Percentiles rank a stretch among this genome's conserved stretches.
phyloP scores from a whole-genome alignment of 2,888 invertebrate species.

The Pherbina coryleti region DNA sequence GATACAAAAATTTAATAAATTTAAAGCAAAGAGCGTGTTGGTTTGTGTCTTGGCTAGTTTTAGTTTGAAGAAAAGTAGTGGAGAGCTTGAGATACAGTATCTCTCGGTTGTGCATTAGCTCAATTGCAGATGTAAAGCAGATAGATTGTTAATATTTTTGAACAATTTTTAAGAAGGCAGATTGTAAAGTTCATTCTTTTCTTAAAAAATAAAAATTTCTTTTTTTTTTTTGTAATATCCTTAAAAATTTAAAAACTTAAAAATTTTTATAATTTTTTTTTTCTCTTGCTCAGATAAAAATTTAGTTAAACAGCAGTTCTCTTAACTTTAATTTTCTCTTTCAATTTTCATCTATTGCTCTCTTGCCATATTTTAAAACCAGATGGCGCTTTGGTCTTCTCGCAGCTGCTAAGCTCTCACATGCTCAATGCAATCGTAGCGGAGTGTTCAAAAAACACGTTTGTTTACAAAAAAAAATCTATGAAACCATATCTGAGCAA shows the following conservation, averaged over 20 bases:
- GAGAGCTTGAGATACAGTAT: background rate
- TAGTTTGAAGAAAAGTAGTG: background rate
- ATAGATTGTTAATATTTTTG: too few species aligned
- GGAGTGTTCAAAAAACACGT: background rate
- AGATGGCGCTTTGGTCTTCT: slow-evolving; percentile 10
- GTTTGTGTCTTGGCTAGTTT: slow-evolving; percentile 23
- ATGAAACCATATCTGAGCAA: background rate
- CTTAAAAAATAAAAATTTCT: background rate
- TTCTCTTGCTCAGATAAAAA: background rate
- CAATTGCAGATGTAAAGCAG: too few species aligned
- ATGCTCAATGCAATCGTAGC: background rate
- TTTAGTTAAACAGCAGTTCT: background rate
- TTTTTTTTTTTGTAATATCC: background rate
- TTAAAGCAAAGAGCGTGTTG: background rate
- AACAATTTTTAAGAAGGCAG: too few species aligned
- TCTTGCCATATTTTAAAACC: background rate
- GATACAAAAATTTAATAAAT: background rate
- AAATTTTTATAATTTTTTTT: background rate
- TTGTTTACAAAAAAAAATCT: slow-evolving; percentile 11
- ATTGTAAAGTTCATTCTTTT: background rate
- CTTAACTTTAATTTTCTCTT: background rate
- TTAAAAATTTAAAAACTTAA: background rate
- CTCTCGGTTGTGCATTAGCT: background rate
- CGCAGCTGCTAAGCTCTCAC: background rate
- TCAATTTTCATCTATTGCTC: background rate